phyloP scores from a whole-genome alignment of 2,113 vertebrate genomes.

The Podiceps cristatus region DNA sequence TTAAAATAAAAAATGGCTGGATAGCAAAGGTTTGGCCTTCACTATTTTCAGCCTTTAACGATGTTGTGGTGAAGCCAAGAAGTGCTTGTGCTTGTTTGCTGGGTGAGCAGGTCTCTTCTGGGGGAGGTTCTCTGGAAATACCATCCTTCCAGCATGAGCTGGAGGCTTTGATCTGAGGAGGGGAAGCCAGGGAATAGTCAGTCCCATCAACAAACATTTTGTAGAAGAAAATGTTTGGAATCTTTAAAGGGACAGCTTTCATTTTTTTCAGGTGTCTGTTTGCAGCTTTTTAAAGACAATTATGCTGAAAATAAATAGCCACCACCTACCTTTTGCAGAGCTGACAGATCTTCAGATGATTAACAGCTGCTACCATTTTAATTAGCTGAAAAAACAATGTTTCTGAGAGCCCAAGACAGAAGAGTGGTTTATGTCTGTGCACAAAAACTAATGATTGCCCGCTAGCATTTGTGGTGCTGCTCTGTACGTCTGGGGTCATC shows the following conservation, averaged over 20 bases:
- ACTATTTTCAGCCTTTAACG: constrained; percentile 28
- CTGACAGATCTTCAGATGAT: constrained; percentile 39
- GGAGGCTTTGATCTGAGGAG: constrained; percentile 24
- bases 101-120: constrained; percentile 59
- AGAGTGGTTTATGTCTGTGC: background rate
- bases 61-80: constrained; percentile 5
- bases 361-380: constrained; percentile 33
- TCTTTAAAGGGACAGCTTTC: constrained; percentile 13
- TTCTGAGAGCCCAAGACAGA: background rate
- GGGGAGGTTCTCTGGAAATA: constrained; percentile 65
- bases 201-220: background rate
- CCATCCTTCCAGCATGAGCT: constrained; percentile 21
- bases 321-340: background rate
- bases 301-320: constrained; percentile 9
- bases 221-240: background rate
- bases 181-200: constrained; percentile 42
- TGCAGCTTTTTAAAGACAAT: background rate
- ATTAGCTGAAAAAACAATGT: background rate
- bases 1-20: constrained; percentile 50
- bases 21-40: constrained; percentile 30
- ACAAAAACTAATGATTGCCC: background rate
- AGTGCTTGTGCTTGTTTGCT: constrained; percentile 14
- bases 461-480: accelerated
- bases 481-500: too few species aligned
- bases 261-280: background rate